These are phyloP conservation scores for Scleropages formosus DNA, from an alignment of 2,797 vertebrate species.

Conservation along the genomic window DNA sequence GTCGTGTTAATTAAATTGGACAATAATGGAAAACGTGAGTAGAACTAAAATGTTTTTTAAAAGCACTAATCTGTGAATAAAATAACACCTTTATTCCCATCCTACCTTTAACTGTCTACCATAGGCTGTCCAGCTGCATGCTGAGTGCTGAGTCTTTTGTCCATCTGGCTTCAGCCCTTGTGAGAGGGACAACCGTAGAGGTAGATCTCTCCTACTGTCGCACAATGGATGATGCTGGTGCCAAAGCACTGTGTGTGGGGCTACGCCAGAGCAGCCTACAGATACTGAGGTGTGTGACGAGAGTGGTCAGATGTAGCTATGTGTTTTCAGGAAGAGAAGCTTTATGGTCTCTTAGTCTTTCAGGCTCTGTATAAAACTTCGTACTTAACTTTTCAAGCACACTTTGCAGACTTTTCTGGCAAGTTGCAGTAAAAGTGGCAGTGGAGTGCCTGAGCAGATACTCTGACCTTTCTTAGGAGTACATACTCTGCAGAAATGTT, in stretches of 20 bases:
- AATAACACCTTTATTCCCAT: no score
- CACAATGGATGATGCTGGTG: slow-evolving; percentile 48
- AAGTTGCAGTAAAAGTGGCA: no score
- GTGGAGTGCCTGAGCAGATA: no score
- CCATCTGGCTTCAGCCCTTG: slow-evolving; percentile 57
- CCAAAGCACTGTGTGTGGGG: slow-evolving; percentile 51
- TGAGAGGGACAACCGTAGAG: slow-evolving; percentile 42
- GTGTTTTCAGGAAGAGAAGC: no score
- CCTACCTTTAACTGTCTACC: neutral
- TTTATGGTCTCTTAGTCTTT: no score
- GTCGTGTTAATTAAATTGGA: neutral
- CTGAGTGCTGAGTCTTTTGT: slow-evolving; percentile 44
- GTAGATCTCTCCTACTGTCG: slow-evolving; percentile 47
- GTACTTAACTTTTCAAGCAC: no score
- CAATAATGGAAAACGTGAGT: neutral
- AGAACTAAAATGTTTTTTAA: neutral
- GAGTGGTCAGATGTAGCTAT: neutral
- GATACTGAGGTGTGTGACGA: slow-evolving; percentile 51
- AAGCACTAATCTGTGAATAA: neutral
- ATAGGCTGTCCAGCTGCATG: slow-evolving; percentile 50
- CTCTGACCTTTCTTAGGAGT: no score
- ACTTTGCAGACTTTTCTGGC: no score
- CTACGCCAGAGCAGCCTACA: slow-evolving; percentile 52
- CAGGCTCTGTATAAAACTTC: neutral
- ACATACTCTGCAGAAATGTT: no score